Conservation (phyloP, 2,113 vertebrate species). For the Pygoscelis adeliae region DNA sequence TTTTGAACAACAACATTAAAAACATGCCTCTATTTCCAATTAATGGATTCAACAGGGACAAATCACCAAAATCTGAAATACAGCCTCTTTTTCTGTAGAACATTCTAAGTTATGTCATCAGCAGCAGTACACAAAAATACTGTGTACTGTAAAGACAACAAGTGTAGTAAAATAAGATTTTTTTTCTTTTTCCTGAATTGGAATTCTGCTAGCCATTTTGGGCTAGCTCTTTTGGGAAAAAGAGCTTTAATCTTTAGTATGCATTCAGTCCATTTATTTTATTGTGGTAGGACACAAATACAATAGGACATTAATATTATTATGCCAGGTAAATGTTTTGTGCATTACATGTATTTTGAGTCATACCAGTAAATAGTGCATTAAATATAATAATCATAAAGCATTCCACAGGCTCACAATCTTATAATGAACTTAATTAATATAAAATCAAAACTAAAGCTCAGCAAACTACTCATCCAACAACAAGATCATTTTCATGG, state of each 20-base stretch:
- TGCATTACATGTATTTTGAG: neutral
- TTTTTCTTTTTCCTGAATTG: accelerated
- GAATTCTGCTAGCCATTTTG: neutral
- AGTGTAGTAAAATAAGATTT: neutral
- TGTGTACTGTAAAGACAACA: neutral
- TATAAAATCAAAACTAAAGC: neutral
- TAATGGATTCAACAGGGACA: neutral
- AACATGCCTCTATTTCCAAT: accelerated
- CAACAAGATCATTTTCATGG: neutral
- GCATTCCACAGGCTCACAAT: neutral
- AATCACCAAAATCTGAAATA: neutral
- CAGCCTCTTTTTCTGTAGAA: neutral
- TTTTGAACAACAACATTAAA: neutral
- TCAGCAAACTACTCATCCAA: neutral
- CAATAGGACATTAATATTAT: neutral
- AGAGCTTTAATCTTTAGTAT: neutral
- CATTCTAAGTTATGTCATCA: neutral
- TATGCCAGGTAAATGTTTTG: neutral
- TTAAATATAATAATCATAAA: neutral
- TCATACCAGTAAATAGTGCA: neutral
- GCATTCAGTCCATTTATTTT: neutral
- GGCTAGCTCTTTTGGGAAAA: neutral
- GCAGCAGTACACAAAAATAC: neutral
- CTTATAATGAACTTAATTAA: neutral
- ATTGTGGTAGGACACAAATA: neutral